A percentile compares a stretch with the other conserved stretches of the same genome.
phyloP scores from a whole-genome alignment of 2,797 vertebrate species.

The Mus caroli region DNA sequence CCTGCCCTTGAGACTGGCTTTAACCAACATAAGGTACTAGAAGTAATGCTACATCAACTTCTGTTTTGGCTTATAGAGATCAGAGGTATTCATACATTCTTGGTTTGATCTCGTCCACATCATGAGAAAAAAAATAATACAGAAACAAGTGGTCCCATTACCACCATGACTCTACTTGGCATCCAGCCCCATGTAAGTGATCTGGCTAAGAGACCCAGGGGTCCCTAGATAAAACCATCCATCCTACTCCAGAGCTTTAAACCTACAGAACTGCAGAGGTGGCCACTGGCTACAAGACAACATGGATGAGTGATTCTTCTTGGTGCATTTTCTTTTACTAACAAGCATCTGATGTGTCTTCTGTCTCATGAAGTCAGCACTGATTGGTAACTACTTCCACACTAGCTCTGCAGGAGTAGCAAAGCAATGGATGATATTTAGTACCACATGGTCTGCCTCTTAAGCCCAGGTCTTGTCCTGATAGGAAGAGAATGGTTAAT shows the following conservation, averaged over 20 bases:
- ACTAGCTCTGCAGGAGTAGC: neutral
- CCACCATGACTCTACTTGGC: too few relatives aligned
- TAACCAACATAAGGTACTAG: neutral
- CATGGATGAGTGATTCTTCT: neutral
- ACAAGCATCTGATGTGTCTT: neutral
- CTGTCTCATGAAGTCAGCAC: neutral
- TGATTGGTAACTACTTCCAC: neutral
- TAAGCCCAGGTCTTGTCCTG: neutral
- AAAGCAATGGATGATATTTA: neutral
- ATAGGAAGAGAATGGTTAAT: constrained; percentile 2
- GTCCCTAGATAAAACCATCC: neutral
- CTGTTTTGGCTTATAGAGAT: neutral
- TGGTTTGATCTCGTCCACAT: neutral
- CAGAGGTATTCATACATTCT: neutral
- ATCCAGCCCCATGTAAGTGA: neutral
- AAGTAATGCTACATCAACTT: neutral
- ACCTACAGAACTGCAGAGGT: neutral
- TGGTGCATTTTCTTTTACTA: neutral
- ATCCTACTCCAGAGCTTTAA: neutral
- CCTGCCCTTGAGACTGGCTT: neutral
- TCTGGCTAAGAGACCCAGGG: neutral
- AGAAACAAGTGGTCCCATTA: neutral
- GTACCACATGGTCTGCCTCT: neutral
- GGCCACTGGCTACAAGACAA: neutral
- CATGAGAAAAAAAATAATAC: neutral